Percentiles rank a stretch among this genome's conserved stretches.
phyloP scores from a whole-genome alignment of 2,888 invertebrate species.

The Scaptomyza flava region DNA sequence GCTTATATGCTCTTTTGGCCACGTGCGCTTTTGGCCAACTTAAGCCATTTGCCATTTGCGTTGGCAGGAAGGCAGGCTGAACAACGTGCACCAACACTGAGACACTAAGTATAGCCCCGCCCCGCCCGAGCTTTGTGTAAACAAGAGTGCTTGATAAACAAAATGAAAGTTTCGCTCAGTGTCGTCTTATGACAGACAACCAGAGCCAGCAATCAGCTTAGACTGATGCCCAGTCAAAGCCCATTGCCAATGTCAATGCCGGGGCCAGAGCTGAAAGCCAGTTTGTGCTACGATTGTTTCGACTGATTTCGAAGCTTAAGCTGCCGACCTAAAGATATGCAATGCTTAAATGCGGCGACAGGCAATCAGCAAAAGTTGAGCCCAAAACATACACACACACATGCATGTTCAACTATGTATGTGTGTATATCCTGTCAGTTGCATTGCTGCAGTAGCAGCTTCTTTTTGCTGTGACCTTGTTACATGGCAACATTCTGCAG shows the following conservation, averaged over 20 bases:
- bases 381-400: not conserved
- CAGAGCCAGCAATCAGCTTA: slow-evolving; percentile 15
- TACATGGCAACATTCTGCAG: not conserved
- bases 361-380: slow-evolving; percentile 3
- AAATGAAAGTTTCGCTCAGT: not conserved
- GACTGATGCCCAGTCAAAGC: slow-evolving; percentile 13
- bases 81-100: not conserved
- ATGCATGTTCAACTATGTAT: not conserved
- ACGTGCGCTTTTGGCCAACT: slow-evolving; percentile 22
- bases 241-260: slow-evolving; percentile 17
- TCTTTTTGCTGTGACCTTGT: not conserved
- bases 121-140: too few species aligned
- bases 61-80: slow-evolving; percentile 14
- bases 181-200: not conserved
- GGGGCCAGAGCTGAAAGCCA: not conserved
- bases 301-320: slow-evolving; percentile 3
- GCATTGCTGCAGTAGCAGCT: not conserved
- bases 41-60: slow-evolving; percentile 17
- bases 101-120: not conserved
- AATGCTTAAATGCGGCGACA: slow-evolving; percentile 7
- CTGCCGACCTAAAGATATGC: slow-evolving; percentile 27
- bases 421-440: not conserved
- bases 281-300: not conserved
- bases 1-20: slow-evolving; percentile 3
- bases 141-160: not conserved